Percentiles rank a stretch among this genome's conserved stretches.
Evolutionary conservation across 1,140 invertebrate genomes (phyloP).

Genomic region (Protaetia brevitarsis): DNA sequence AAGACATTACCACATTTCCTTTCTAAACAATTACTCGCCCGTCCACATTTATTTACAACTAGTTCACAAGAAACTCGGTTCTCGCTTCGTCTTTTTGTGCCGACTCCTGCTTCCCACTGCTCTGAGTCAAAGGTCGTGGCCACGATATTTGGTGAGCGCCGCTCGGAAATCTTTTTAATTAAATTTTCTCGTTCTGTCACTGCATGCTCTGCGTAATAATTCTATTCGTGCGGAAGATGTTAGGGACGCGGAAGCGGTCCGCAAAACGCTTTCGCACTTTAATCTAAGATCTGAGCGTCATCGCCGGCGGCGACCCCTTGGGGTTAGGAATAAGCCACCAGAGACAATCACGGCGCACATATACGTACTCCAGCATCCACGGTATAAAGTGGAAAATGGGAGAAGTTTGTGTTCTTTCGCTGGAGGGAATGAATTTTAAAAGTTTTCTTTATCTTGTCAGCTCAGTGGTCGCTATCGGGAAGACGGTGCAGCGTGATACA

Average conservation of each 20-base stretch:
- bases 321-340: neutral
- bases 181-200: slow-evolving; percentile 17
- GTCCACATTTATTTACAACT: neutral
- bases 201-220: slow-evolving; percentile 7
- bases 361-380: neutral
- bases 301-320: neutral
- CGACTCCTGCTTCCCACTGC: neutral
- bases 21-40: slow-evolving; percentile 6
- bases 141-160: neutral
- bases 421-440: neutral
- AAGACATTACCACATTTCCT: slow-evolving; percentile 10
- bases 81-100: neutral
- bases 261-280: slow-evolving; percentile 8
- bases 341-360: neutral
- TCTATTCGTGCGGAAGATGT: slow-evolving; percentile 11
- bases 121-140: neutral
- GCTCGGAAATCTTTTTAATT: slow-evolving; percentile 16
- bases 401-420: slow-evolving; percentile 10
- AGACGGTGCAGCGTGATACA: neutral
- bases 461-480: neutral
- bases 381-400: slow-evolving; percentile 1
- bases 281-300: neutral
- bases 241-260: neutral
- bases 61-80: neutral
- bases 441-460: neutral